A percentile compares a stretch with the other conserved stretches of the same genome.
These are phyloP conservation scores for Sorex fumeus DNA, from an alignment of 2,113 vertebrate genomes.

Conservation along the genomic window DNA sequence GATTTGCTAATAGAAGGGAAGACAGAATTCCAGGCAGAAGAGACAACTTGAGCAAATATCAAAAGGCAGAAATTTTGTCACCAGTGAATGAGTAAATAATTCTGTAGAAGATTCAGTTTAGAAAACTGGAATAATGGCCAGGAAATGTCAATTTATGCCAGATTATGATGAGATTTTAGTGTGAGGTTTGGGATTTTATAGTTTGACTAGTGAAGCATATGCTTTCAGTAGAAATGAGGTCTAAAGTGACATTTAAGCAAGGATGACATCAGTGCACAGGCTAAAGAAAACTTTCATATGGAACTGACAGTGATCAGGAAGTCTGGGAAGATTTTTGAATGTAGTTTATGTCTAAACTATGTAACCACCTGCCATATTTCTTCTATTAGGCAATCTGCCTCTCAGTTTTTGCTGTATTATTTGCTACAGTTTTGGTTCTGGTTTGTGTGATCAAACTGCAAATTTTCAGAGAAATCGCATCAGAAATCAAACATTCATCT, in stretches of 20 bases:
- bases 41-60: background rate
- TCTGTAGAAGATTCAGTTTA: background rate
- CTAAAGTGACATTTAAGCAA: background rate
- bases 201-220: background rate
- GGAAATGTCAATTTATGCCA: constrained; percentile 3
- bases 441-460: constrained; percentile 32
- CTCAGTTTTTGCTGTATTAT: background rate
- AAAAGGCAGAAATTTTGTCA: background rate
- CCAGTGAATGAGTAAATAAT: background rate
- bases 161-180: background rate
- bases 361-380: background rate
- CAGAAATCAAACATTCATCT: constrained; percentile 22
- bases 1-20: background rate
- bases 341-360: background rate
- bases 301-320: background rate
- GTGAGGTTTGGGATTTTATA: background rate
- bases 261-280: background rate
- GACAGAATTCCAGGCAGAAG: background rate
- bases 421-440: background rate
- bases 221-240: background rate
- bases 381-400: background rate
- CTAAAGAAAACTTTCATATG: background rate
- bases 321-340: background rate
- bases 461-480: constrained; percentile 37
- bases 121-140: background rate